Evolutionary conservation across 2,113 vertebrate genomes (phyloP).

Genomic region (Capreolus pygargus): DNA sequence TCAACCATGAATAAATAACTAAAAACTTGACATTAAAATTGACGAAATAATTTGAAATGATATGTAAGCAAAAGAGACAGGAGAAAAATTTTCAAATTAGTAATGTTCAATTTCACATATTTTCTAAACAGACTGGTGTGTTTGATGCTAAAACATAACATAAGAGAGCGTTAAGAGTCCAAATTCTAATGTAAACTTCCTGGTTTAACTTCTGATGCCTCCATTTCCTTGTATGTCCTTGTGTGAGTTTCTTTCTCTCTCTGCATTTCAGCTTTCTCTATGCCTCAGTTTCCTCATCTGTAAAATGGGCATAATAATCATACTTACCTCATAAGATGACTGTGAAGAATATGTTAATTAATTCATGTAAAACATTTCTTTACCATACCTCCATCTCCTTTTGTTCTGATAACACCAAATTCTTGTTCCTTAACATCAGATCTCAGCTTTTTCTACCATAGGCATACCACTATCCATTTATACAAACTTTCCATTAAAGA

Average conservation of each 20-base stretch:
- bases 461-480: background rate
- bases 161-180: background rate
- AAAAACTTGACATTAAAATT: conserved; percentile 66
- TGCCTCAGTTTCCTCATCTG: background rate
- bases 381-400: background rate
- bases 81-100: conserved; percentile 65
- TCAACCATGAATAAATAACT: conserved; percentile 75
- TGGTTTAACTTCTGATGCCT: background rate
- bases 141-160: conserved; percentile 65
- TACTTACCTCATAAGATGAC: background rate
- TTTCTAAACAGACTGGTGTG: conserved; percentile 63
- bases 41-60: conserved; percentile 61
- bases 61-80: conserved; percentile 66
- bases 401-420: background rate
- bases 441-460: background rate
- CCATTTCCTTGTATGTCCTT: background rate
- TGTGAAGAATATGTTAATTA: background rate
- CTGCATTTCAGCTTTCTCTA: background rate
- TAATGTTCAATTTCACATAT: conserved; percentile 58
- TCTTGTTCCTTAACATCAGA: background rate
- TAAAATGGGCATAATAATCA: background rate
- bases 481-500: background rate
- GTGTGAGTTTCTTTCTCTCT: background rate
- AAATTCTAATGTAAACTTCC: background rate
- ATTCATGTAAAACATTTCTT: background rate